Evolutionary conservation across 1,140 invertebrate species (phyloP).

Genomic region (Drosophila willistoni): DNA sequence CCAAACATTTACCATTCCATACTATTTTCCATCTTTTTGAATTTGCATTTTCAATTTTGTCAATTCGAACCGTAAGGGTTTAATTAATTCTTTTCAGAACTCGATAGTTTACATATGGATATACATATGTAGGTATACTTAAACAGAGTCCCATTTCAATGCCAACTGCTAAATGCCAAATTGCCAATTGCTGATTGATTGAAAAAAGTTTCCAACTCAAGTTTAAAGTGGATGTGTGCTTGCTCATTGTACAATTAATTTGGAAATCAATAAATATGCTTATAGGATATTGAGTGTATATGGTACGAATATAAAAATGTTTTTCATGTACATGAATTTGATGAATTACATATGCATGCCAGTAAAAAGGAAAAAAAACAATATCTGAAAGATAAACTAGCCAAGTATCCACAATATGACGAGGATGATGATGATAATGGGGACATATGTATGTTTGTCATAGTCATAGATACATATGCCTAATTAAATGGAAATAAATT

Average conservation of each 20-base stretch:
- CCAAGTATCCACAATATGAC: constrained; percentile 2
- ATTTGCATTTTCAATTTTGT: no score
- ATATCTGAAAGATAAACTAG: constrained; percentile 15
- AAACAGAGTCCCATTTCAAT: neutral
- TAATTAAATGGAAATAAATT: constrained; percentile 60
- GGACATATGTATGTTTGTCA: constrained; percentile 4
- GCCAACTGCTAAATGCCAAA: constrained; percentile 8
- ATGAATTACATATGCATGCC: constrained; percentile 26
- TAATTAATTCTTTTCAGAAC: no score
- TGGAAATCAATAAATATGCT: constrained; percentile 45
- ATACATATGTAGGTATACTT: neutral
- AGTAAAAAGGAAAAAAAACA: constrained; percentile 10
- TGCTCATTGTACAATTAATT: constrained; percentile 43
- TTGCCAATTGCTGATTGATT: constrained; percentile 27
- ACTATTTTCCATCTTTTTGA: no score
- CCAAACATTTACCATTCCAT: no score
- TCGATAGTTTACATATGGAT: no score
- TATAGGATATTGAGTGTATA: neutral
- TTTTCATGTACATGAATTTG: constrained; percentile 25
- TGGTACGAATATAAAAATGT: constrained; percentile 7
- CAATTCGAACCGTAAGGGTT: no score
- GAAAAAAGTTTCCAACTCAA: neutral
- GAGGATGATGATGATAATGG: constrained; percentile 10
- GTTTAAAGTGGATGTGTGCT: constrained; percentile 18
- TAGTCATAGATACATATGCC: constrained; percentile 32